Evolutionary conservation across 2,888 invertebrate species (phyloP), one percentile per base, ranked within the genome.

Genomic region (Actias luna): DNA sequence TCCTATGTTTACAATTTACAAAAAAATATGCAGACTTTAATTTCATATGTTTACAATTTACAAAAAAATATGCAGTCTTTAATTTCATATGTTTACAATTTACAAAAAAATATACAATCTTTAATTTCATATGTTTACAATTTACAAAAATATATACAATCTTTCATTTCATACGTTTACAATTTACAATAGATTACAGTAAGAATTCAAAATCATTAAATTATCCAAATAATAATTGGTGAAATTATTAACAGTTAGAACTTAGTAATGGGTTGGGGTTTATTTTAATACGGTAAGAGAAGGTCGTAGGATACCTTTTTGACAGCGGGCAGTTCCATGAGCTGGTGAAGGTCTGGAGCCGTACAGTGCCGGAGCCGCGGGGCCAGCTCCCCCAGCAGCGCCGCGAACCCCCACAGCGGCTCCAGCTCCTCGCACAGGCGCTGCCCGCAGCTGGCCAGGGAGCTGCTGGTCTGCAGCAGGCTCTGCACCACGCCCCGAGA

Each of bases 301-400:
- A 33, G 8, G 5, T 5, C 5, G 5, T 33, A 33, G 5, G 10
- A 22, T 0, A 85, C 88, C 88, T 96, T 95, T 93, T 96, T 97
- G 3, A 99, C 98, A 25, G 95, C 94, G 1, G 99, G 98, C 70
- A 99, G 93, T 69, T 98, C 97, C 95, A 99, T 95, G 25, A 99
- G 93, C 14, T 96, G 95, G 36, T 95, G 90, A 62, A 99, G 89
- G 72, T 98, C 98, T 0, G 94, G 91, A 12, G 96, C 94, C 64
- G 97, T 97, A 85, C 98, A 98, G 80, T 96, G 95, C 67, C 96
- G 95, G 73, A 99, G 93, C 65, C 96, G 93, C 70, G 94, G 93
- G 35, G 95, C 94, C 79, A 99, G 95, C 67, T 94, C 94, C 27
- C 88, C 93, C 63, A 99, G 91, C 67, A 99, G 89, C 69, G 96